phyloP scores from a whole-genome alignment of 1,140 invertebrate genomes.

The Drosophila chauvacae region DNA sequence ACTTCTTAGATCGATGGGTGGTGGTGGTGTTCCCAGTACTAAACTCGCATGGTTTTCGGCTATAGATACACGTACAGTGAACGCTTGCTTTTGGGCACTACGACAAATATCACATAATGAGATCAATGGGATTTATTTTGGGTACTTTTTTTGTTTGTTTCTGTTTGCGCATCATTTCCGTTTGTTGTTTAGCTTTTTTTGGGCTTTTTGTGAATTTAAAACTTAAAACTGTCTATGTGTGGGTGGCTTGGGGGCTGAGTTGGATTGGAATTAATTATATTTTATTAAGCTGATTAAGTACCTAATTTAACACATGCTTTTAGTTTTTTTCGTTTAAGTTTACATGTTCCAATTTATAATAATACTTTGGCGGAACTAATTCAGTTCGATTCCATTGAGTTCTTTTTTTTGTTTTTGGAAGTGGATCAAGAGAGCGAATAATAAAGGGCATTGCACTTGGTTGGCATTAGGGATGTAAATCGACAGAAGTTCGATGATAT shows the following conservation, averaged over 20 bases:
- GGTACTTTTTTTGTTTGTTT: conserved; percentile 55
- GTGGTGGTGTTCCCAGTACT: conserved; percentile 42
- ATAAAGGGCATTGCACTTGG: conserved; percentile 27
- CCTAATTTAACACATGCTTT: conserved; percentile 36
- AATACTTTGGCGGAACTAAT: conserved; percentile 37
- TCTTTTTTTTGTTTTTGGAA: not conserved
- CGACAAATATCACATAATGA: conserved; percentile 83
- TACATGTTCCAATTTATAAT: conserved; percentile 38
- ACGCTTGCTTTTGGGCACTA: conserved; percentile 75
- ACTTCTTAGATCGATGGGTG: conserved; percentile 61
- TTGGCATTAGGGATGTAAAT: not conserved
- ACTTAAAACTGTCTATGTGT: conserved; percentile 57
- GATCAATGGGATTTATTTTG: conserved; percentile 81
- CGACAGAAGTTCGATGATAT: not conserved
- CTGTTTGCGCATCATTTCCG: conserved; percentile 46
- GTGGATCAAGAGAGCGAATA: not conserved
- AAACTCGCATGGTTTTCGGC: conserved; percentile 59
- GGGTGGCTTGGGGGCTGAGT: conserved; percentile 27
- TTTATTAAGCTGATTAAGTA: conserved; percentile 37
- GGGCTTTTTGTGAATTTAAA: conserved; percentile 40
- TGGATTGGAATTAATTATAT: conserved; percentile 50
- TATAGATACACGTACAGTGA: conserved; percentile 73
- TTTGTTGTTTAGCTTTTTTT: conserved; percentile 18
- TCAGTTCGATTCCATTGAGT: conserved; percentile 1
- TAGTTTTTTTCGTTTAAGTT: not conserved